A percentile compares a stretch with the other conserved stretches of the same genome.
Evolutionary conservation across 37 sponge, comb jelly and placozoan species (phyloP).

Genomic region (Cliona cf. orientalis): DNA sequence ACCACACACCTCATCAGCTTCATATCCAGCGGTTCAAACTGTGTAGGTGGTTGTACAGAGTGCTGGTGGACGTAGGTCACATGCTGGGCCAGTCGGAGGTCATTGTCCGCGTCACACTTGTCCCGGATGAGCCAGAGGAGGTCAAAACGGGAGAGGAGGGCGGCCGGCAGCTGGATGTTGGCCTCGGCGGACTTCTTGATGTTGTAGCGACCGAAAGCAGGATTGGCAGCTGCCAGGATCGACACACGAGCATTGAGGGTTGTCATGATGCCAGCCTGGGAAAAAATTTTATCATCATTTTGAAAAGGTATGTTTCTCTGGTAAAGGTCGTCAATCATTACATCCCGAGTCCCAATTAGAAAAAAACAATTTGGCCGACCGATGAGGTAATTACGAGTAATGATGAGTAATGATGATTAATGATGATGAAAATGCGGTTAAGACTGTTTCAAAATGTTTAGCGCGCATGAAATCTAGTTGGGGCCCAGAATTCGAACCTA

Average conservation of each 20-base stretch:
- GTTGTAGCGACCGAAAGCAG: conserved; percentile 98
- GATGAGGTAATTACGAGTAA: neutral
- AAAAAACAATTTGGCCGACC: too few species aligned
- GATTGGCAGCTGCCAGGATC: conserved; percentile 98
- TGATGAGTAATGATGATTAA: neutral
- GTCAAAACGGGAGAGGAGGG: conserved; percentile 97
- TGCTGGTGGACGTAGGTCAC: conserved; percentile 98
- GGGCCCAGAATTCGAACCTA: too few species aligned
- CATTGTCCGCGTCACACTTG: conserved; percentile 95
- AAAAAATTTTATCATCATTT: too few species aligned
- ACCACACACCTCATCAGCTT: conserved; percentile 74
- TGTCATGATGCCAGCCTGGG: conserved; percentile 95
- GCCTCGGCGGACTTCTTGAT: conserved; percentile 96
- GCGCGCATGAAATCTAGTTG: too few species aligned
- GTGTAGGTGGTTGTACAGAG: conserved; percentile 76
- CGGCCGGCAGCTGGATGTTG: conserved; percentile 98
- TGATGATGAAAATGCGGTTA: too few species aligned
- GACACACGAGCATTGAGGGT: conserved; percentile 96
- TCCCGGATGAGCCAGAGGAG: conserved; percentile 97
- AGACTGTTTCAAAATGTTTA: too few species aligned
- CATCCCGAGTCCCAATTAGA: too few species aligned
- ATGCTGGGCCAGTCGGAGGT: conserved; percentile 96
- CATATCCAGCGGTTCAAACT: conserved; percentile 81
- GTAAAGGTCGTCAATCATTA: too few species aligned
- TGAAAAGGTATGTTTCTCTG: too few species aligned